Evolutionary conservation across 2,888 invertebrate genomes (phyloP).

Genomic region (Omphaloscelis lunosa): DNA sequence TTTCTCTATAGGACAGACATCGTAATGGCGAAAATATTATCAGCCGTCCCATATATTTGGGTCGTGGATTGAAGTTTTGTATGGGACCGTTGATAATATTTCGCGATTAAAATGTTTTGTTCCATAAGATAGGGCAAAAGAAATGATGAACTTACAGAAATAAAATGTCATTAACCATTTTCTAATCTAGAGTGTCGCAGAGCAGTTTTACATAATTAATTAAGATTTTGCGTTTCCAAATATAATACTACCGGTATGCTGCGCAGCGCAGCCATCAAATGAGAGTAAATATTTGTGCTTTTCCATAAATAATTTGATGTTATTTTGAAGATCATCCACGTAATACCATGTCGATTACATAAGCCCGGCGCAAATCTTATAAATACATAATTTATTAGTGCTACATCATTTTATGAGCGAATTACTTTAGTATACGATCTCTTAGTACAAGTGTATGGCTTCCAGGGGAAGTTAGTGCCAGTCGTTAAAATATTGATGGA

Average conservation of each 20-base stretch:
- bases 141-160: background rate
- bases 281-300: background rate
- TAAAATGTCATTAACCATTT: background rate
- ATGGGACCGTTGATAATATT: no score
- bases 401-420: constrained; percentile 39
- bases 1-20: no score
- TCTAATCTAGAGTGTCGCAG: no score
- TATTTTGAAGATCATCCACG: constrained; percentile 20
- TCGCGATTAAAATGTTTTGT: no score
- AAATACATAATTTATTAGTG: constrained; percentile 37
- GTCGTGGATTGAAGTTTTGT: no score
- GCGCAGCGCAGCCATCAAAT: background rate
- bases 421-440: constrained; percentile 21
- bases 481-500: constrained; percentile 31
- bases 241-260: no score
- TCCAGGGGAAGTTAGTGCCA: constrained; percentile 2
- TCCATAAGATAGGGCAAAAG: background rate
- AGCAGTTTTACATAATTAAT: background rate
- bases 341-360: constrained; percentile 6
- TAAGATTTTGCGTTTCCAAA: background rate
- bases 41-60: no score
- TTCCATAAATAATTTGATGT: constrained; percentile 16
- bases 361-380: constrained; percentile 8
- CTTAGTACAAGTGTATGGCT: constrained; percentile 1
- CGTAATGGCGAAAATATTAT: no score